phyloP scores from a whole-genome alignment of 2,797 vertebrate species.

The Hippocampus kuda region DNA sequence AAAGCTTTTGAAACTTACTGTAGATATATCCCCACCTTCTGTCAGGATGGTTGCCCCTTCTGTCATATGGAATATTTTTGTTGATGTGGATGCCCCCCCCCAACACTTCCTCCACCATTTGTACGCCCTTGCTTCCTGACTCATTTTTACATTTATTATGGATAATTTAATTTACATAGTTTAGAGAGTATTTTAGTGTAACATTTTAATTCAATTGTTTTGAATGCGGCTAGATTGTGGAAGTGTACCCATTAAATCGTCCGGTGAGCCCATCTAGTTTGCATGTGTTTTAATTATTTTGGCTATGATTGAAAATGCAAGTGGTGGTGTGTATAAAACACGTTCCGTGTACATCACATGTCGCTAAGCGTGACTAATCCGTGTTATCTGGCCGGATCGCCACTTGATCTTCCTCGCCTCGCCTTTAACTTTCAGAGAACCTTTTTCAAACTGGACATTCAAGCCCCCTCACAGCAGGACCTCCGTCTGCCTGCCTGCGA shows the following conservation, averaged over 20 bases:
- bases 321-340: not conserved
- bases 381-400: not conserved
- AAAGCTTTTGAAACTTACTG: no score
- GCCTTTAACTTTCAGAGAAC: constrained; percentile 1
- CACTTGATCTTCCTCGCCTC: constrained; percentile 2
- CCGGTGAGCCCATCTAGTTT: not conserved
- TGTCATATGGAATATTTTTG: no score
- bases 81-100: no score
- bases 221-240: not conserved
- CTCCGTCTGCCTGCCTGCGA: constrained; percentile 35
- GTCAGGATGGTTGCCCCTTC: no score
- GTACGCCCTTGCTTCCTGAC: no score
- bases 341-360: not conserved
- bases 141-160: no score
- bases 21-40: no score
- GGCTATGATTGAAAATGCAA: not conserved
- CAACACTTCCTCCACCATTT: no score
- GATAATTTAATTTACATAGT: no score
- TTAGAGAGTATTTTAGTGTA: no score
- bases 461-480: constrained; percentile 50
- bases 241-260: not conserved
- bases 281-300: not conserved
- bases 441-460: constrained; percentile 11
- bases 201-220: not conserved
- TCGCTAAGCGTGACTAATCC: not conserved